phyloP scores from a whole-genome alignment of 1,140 invertebrate species.

The Brachystomella parvula region DNA sequence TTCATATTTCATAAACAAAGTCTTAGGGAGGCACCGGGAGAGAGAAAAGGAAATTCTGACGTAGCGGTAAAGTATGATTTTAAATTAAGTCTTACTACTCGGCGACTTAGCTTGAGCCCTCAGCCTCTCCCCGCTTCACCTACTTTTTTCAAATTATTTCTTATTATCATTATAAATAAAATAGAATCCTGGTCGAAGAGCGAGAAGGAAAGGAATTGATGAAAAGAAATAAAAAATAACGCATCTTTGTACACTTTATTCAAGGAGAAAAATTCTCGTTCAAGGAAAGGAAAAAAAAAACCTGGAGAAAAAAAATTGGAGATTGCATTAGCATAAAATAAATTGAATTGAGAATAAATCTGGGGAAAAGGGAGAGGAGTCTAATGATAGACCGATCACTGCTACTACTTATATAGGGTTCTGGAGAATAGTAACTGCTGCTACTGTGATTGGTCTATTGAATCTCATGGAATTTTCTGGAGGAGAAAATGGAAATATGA shows the following conservation, averaged over 20 bases:
- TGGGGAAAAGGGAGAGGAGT: neutral
- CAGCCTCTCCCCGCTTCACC: neutral
- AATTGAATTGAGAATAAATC: neutral
- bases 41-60: neutral
- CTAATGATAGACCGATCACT: neutral
- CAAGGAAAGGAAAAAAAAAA: neutral
- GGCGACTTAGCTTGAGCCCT: neutral
- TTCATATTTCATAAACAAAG: slow-evolving; percentile 3
- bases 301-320: neutral
- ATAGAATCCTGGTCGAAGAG: too few species aligned
- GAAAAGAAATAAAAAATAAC: neutral
- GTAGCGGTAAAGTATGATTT: slow-evolving; percentile 9
- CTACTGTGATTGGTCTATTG: too few species aligned
- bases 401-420: neutral
- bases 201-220: neutral
- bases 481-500: too few species aligned
- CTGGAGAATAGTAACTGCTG: neutral
- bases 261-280: neutral
- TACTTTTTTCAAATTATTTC: neutral
- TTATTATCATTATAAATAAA: neutral
- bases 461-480: too few species aligned
- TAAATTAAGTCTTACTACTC: slow-evolving; percentile 1
- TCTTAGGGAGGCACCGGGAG: neutral
- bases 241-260: neutral
- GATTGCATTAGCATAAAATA: slow-evolving; percentile 6